phyloP scores from a whole-genome alignment of 64 coral and sea anemone genomes.

The Dendrophyllia cribrosa region DNA sequence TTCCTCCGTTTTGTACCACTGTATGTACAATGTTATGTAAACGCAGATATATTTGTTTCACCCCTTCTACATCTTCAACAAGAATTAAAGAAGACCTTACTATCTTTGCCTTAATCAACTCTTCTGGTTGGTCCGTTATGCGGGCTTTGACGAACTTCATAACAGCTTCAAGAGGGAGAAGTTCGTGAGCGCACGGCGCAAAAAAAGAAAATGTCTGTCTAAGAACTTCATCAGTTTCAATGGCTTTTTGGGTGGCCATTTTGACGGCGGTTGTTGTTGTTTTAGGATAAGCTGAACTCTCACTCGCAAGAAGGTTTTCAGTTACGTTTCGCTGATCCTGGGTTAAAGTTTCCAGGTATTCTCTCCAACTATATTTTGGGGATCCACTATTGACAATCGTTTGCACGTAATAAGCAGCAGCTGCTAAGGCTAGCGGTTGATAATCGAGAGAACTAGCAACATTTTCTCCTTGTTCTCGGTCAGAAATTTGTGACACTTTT shows the following conservation, averaged over 20 bases:
- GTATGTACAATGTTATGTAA: constrained; percentile 58
- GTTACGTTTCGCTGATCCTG: constrained; percentile 24
- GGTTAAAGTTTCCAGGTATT: constrained; percentile 45
- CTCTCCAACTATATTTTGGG: constrained; percentile 7
- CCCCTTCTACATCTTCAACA: neutral
- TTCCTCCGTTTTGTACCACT: neutral
- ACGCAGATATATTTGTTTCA: neutral
- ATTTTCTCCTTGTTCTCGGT: neutral
- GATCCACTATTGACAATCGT: neutral
- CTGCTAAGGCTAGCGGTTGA: constrained; percentile 22
- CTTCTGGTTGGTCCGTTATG: constrained; percentile 22
- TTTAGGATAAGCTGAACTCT: constrained; percentile 22
- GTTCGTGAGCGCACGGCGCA: constrained; percentile 31
- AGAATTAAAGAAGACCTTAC: constrained; percentile 41
- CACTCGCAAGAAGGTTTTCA: constrained; percentile 17
- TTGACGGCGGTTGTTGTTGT: constrained; percentile 55
- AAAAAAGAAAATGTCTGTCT: constrained; percentile 45
- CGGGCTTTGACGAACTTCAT: constrained; percentile 13
- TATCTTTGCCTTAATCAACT: constrained; percentile 13
- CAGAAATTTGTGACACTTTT: neutral
- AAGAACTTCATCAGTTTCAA: constrained; percentile 9
- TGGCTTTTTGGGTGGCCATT: constrained; percentile 43
- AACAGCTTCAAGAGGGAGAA: constrained; percentile 49
- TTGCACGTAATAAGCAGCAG: constrained; percentile 5
- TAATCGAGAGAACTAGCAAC: neutral